Evolutionary conservation across 2,888 invertebrate species (phyloP).

Genomic region (Falcaria lacertinaria): DNA sequence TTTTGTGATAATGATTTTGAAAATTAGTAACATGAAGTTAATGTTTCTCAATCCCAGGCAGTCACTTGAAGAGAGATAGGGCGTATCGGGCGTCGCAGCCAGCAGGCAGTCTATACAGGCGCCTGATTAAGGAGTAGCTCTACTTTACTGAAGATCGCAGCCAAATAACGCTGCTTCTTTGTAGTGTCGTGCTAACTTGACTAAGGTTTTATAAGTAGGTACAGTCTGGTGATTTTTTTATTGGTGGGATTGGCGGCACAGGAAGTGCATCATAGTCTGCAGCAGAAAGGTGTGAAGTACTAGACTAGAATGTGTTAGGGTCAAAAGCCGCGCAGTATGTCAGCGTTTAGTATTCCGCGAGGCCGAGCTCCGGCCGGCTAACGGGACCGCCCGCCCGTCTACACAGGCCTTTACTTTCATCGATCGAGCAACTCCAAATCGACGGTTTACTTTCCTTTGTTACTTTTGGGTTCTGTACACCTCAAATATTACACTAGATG

Average conservation of each 20-base stretch:
- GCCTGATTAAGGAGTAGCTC: too few species aligned
- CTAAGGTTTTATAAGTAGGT: too few species aligned
- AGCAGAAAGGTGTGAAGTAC: conserved; percentile 65
- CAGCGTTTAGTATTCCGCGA: conserved; percentile 78
- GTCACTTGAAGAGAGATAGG: too few species aligned
- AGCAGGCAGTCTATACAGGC: too few species aligned
- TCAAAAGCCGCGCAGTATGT: conserved; percentile 79
- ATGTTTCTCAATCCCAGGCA: too few species aligned
- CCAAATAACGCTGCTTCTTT: too few species aligned
- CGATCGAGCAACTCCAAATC: conserved; percentile 68
- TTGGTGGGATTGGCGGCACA: conserved; percentile 15
- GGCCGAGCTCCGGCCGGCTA: conserved; percentile 65
- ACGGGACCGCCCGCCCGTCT: conserved; percentile 69
- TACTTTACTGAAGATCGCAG: too few species aligned
- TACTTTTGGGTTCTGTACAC: conserved; percentile 54
- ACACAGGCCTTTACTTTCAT: conserved; percentile 77
- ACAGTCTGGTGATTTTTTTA: too few species aligned
- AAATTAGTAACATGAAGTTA: too few species aligned
- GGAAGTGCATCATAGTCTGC: conserved; percentile 40
- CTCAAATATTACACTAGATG: conserved; percentile 29
- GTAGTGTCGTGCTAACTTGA: too few species aligned
- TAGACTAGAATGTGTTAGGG: conserved; percentile 77
- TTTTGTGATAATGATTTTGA: too few species aligned
- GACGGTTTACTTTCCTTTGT: conserved; percentile 78
- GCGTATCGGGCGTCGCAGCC: too few species aligned